phyloP scores from a whole-genome alignment of 1,140 invertebrate species.

The Arion vulgaris region DNA sequence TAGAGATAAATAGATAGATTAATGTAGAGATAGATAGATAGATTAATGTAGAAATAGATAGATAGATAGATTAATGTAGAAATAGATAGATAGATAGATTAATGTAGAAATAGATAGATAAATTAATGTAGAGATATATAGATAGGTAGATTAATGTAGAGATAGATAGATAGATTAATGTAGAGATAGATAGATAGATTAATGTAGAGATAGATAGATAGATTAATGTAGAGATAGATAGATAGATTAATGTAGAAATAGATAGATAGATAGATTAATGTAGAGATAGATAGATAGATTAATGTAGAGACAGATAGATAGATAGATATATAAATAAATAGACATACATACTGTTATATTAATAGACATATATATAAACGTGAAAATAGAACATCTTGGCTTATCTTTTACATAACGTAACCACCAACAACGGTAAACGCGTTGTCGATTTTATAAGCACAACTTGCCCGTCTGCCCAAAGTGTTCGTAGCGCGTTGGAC shows the following conservation, averaged over 20 bases:
- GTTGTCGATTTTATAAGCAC: too few species aligned
- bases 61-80: neutral
- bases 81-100: neutral
- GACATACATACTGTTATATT: neutral
- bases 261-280: neutral
- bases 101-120: neutral
- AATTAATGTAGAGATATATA: neutral
- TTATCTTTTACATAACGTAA: too few species aligned
- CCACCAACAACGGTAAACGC: too few species aligned
- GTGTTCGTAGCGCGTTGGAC: too few species aligned
- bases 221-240: neutral
- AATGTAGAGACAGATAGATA: neutral
- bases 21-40: too few species aligned
- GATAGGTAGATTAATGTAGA: neutral
- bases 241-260: too few species aligned
- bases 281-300: neutral
- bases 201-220: neutral
- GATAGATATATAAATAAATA: neutral
- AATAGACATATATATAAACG: neutral
- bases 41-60: neutral
- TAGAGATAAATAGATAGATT: too few species aligned
- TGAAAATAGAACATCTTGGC: too few species aligned
- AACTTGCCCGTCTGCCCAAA: too few species aligned
- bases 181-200: neutral
- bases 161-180: neutral